Evolutionary conservation across 92 coral and sea anemone genomes (phyloP), one percentile per base, ranked within the genome.

Genomic region (Galaxea fascicularis): DNA sequence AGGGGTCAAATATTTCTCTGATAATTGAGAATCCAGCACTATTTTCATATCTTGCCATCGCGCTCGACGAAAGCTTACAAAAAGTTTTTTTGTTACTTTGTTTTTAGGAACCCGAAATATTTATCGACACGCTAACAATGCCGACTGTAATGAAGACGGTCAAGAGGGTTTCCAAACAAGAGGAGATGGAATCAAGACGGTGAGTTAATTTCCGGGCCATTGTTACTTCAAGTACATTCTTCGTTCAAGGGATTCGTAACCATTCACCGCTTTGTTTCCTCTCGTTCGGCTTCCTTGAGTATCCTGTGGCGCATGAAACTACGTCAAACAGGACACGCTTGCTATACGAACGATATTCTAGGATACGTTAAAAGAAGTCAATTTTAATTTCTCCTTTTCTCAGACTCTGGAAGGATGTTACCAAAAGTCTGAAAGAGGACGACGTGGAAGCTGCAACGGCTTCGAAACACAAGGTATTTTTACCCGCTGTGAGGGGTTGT

Each of bases 371-470:
- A n/a, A n/a, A n/a, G n/a, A n/a, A n/a, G n/a, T n/a, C n/a, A n/a
- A n/a, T 35, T 35, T 35, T 2, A 35, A 35, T 35, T 35, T 6
- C 41, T 28, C 62, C 13, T 16, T 24, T 73, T 18, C 39, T 17
- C 59, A 96, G 99, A 80, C 86, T 96, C n/a, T 96, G 99, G 99
- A 85, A 92, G 83, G 93, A 94, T 69, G 99, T 96, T 45, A 96
- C 99, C 1, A 69, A 31, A 16, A 93, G 94, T 46, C 80, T 96
- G 69, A 96, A 96, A 84, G 84, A 29, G 12, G 89, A 90, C 82
- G 91, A 94, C 64, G 95, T 96, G 13, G 99, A 92, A 64, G 81
- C 85, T 51, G 99, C 99, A 7, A 96, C 99, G 20, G 99, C 91
- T 16, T 86, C 84, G 24, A 96, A 96, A 75, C 98, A 94, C 92